These are phyloP conservation scores for Aleadryas rufinucha DNA, from an alignment of 2,113 vertebrate species.

Conservation along the genomic window DNA sequence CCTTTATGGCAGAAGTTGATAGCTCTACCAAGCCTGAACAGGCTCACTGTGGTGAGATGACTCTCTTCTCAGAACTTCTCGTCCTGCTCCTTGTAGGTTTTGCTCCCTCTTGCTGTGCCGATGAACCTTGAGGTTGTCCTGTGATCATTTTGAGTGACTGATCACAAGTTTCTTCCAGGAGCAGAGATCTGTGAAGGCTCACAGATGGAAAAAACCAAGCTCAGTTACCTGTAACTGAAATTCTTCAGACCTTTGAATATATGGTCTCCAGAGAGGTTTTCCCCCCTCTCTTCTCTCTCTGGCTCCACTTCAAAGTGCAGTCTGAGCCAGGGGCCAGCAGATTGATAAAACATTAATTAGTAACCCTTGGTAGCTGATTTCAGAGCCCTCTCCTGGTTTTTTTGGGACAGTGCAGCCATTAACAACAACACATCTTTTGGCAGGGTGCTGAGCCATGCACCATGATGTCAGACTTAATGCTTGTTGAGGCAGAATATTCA, in stretches of 20 bases:
- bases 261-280: not conserved
- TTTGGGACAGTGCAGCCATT: not conserved
- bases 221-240: not conserved
- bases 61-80: not conserved
- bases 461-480: conserved; percentile 63
- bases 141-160: not conserved
- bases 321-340: conserved; percentile 18
- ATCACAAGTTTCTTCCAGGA: not conserved
- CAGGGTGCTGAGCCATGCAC: not conserved
- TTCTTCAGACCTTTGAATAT: not conserved
- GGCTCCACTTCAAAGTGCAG: conserved; percentile 4
- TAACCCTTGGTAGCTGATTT: not conserved
- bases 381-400: conserved; percentile 22
- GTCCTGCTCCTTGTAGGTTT: not conserved
- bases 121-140: not conserved
- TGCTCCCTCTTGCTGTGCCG: not conserved
- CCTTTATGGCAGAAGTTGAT: not conserved
- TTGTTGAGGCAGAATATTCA: not conserved
- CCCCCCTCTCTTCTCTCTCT: not conserved
- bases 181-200: not conserved
- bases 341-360: not conserved
- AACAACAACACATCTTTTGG: not conserved
- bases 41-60: not conserved
- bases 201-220: not conserved
- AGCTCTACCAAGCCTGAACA: not conserved